Conservation (phyloP, 2,797 vertebrate genomes). For the Microchirus variegatus region DNA sequence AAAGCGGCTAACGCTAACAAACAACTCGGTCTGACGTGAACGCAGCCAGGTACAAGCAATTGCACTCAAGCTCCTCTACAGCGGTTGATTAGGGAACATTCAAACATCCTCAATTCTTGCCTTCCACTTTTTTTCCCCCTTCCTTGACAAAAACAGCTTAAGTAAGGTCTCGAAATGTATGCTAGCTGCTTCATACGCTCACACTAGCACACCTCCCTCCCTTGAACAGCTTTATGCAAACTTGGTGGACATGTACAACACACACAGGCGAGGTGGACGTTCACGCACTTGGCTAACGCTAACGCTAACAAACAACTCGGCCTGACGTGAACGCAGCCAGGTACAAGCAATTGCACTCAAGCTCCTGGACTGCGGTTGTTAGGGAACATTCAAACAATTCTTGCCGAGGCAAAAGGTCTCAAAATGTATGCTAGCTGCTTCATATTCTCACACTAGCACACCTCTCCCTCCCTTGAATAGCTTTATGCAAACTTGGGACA, state of each 20-base stretch:
- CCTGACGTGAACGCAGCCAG: slow-evolving; percentile 61
- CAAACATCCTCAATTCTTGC: slow-evolving; percentile 17
- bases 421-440: slow-evolving; percentile 48
- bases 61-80: slow-evolving; percentile 57
- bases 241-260: too few relatives aligned
- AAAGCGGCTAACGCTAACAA: slow-evolving; percentile 57
- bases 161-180: slow-evolving; percentile 45
- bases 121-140: slow-evolving; percentile 10
- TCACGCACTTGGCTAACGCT: slow-evolving; percentile 6
- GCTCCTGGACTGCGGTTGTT: slow-evolving; percentile 34
- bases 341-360: slow-evolving; percentile 72
- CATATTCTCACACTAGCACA: slow-evolving; percentile 19
- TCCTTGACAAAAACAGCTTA: slow-evolving; percentile 46
- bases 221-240: too few relatives aligned
- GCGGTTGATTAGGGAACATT: slow-evolving; percentile 51
- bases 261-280: too few relatives aligned
- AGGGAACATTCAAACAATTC: slow-evolving; percentile 34
- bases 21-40: slow-evolving; percentile 63
- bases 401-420: slow-evolving; percentile 33
- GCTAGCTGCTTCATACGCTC: slow-evolving; percentile 33
- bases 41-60: slow-evolving; percentile 66
- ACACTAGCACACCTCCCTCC: slow-evolving; percentile 21
- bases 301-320: too few relatives aligned
- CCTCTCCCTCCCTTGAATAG: slow-evolving; percentile 29
- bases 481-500: slow-evolving; percentile 63